Evolutionary conservation across 2,797 vertebrate species (phyloP).

Genomic region (Cuculus canorus): DNA sequence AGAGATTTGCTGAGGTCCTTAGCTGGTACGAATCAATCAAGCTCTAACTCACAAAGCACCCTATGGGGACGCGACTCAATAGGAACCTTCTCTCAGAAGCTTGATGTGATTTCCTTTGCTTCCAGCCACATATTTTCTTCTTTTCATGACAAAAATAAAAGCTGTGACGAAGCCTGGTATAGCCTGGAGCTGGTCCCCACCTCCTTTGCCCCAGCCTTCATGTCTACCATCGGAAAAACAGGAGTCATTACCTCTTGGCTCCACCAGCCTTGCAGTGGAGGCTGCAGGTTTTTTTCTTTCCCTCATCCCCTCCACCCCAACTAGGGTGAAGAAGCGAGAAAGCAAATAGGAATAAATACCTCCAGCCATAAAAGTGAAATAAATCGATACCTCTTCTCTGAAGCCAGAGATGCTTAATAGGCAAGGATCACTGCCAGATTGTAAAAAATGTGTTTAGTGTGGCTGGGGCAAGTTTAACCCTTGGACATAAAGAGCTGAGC

Average conservation of each 20-base stretch:
- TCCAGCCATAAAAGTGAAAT: constrained; percentile 71
- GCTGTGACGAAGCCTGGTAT: not conserved
- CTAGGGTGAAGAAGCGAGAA: constrained; percentile 42
- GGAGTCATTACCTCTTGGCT: constrained; percentile 49
- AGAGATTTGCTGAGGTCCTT: constrained; percentile 57
- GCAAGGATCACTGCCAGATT: constrained; percentile 73
- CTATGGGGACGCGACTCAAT: constrained; percentile 7
- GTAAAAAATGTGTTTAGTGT: constrained; percentile 69
- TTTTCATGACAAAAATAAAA: constrained; percentile 12
- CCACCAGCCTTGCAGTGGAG: not conserved
- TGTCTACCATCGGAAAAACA: not conserved
- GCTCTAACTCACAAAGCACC: constrained; percentile 49
- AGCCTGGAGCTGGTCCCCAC: not conserved
- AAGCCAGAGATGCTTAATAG: constrained; percentile 74
- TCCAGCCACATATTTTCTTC: not conserved
- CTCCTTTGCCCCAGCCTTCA: not conserved
- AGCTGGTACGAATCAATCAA: constrained; percentile 53
- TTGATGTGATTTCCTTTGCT: constrained; percentile 27
- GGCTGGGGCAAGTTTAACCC: constrained; percentile 57
- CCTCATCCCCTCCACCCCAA: not conserved
- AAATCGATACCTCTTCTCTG: constrained; percentile 72
- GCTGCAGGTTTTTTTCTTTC: not conserved
- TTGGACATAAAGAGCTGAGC: constrained; percentile 54
- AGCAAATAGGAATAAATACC: constrained; percentile 73
- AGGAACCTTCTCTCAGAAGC: constrained; percentile 42